These are phyloP conservation scores for Lordiphosa andalusiaca DNA, from an alignment of 2,888 invertebrate genomes.

Conservation along the genomic window DNA sequence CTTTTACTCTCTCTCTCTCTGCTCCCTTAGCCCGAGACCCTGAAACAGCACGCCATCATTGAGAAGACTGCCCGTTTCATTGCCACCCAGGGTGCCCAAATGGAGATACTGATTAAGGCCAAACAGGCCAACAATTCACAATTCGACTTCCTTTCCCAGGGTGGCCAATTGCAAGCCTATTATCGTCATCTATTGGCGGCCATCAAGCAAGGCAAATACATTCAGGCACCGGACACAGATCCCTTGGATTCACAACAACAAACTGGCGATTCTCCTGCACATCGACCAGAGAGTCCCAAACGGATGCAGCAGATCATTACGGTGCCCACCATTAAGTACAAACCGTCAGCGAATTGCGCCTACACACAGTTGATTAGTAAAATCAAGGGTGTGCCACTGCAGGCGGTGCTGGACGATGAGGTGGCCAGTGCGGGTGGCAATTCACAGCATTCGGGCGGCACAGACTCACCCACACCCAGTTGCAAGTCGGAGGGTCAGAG, in stretches of 20 bases:
- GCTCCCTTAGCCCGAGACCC: constrained; percentile 87
- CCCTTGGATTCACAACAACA: constrained; percentile 26
- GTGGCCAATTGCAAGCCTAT: constrained; percentile 91
- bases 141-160: constrained; percentile 95
- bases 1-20: background rate
- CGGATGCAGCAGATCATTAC: constrained; percentile 55
- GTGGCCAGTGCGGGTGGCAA: constrained; percentile 24
- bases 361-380: constrained; percentile 93
- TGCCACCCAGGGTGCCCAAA: constrained; percentile 94
- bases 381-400: constrained; percentile 86
- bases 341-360: constrained; percentile 91
- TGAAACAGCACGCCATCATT: constrained; percentile 95
- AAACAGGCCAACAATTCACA: constrained; percentile 96
- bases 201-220: constrained; percentile 85
- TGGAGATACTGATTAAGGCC: constrained; percentile 99
- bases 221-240: constrained; percentile 58
- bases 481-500: constrained; percentile 49
- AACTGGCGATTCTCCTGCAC: background rate
- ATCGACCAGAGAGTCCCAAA: constrained; percentile 19
- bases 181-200: constrained; percentile 89
- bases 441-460: constrained; percentile 58
- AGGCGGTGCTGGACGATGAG: constrained; percentile 70
- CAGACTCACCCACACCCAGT: constrained; percentile 57
- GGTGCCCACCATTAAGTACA: constrained; percentile 86
- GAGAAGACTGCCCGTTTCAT: constrained; percentile 96